Base-by-base conservation (phyloP, 2,888 invertebrate species). In the Nymphalis urticae region DNA sequence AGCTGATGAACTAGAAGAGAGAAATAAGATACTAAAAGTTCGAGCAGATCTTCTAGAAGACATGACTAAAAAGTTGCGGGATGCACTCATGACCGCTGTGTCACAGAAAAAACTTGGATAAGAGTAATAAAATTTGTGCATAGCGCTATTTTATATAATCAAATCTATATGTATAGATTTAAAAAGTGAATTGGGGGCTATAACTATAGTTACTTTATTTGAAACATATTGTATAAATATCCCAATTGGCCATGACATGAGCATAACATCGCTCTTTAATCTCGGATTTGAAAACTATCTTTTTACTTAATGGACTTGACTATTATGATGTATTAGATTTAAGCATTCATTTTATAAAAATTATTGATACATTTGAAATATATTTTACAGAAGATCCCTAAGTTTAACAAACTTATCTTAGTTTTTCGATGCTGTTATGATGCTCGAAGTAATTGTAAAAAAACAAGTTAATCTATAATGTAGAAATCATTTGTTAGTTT, bases 31-130 rank as follows among this genome's bases (percentile, higher is more conserved):
- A 80, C 85, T 96, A 62, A 93, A 93, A 80, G 93, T 95, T 66
- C 93, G 94, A 84, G 95, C 95, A 13, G 94, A 95, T 70, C 94
- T 95, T 78, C 82, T 96, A 75, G 95, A 96, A 79, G 94, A 94
- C 78, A 93, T 95, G 85, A 95, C 95, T 32, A 94, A 93, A 74
- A 93, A 93, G 75, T 90, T 95, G 82, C 94, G 95, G 80, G 94
- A 93, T 76, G 94, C 95, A 75, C 88, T 96, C 79, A 94, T 96
- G 89, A 89, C 93, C 75, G 94, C 95, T 59, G 94, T 95, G 79
- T 85, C 95, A 75, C 94, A 93, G 75, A 94, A 94, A 80, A 87
- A 90, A 79, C 68, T 65, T 21, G 72, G 77, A 62, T 80, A 79
- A 75, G 27, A 24, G 36, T 21, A 24, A 62, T 62, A 42, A 62